phyloP scores from a whole-genome alignment of 2,113 vertebrate genomes.

The Herpetotheres cachinnans region DNA sequence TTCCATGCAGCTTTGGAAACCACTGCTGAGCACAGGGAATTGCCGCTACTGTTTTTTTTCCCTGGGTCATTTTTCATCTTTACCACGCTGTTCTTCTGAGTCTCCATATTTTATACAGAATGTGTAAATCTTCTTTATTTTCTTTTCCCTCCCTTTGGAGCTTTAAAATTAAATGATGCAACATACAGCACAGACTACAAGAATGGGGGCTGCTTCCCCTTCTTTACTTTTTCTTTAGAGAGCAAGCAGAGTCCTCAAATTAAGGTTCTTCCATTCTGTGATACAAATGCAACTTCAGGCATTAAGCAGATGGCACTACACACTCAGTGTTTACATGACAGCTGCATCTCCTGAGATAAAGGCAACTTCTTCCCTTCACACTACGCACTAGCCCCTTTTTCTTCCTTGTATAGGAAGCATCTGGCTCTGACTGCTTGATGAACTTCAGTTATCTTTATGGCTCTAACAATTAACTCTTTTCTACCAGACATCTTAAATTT shows the following conservation, averaged over 20 bases:
- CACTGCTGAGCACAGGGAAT: not conserved
- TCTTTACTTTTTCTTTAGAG: not conserved
- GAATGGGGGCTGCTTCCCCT: not conserved
- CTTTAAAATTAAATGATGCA: not conserved
- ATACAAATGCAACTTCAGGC: not conserved
- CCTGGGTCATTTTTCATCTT: not conserved
- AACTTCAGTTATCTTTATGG: not conserved
- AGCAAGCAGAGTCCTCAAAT: not conserved
- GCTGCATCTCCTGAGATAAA: conserved; percentile 23
- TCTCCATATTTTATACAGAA: not conserved
- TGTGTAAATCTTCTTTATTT: not conserved
- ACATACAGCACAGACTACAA: not conserved
- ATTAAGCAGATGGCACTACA: conserved; percentile 24
- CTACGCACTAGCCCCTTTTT: not conserved
- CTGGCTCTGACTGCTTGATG: not conserved
- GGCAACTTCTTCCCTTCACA: not conserved
- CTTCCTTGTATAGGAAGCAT: not conserved
- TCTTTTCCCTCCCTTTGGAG: not conserved
- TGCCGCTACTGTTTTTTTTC: not conserved
- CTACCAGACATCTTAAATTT: not conserved
- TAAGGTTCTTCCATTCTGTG: not conserved
- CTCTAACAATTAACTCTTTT: not conserved
- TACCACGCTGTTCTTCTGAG: not conserved
- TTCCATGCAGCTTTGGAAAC: not conserved
- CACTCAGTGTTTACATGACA: not conserved